These are phyloP conservation scores for Cloeon dipterum DNA, from an alignment of 2,888 invertebrate genomes.

Conservation along the genomic window DNA sequence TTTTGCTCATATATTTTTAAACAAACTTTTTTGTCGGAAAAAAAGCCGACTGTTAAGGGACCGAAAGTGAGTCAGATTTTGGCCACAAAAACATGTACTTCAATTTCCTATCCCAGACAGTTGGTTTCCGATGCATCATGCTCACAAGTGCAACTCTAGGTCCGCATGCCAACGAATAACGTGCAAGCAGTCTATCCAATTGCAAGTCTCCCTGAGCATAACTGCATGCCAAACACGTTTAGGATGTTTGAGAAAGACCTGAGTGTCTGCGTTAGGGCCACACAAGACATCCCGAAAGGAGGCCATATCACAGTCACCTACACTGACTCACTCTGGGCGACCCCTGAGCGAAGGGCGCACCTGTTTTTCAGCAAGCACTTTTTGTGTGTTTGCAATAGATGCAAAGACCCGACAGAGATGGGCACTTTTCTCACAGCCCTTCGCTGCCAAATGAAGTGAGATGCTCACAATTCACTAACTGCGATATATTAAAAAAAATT, in stretches of 20 bases:
- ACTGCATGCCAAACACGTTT: constrained; percentile 40
- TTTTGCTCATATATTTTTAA: no score
- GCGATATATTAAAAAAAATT: no score
- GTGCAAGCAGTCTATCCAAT: constrained; percentile 39
- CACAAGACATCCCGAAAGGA: constrained; percentile 29
- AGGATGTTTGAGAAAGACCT: constrained; percentile 31
- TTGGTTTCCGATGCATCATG: no score
- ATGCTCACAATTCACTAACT: no score
- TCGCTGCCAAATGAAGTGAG: neutral
- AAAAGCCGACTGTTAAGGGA: no score
- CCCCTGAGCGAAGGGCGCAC: constrained; percentile 33
- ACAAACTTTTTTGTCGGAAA: no score
- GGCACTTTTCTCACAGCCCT: constrained; percentile 8
- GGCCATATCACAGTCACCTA: constrained; percentile 42
- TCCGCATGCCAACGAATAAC: constrained; percentile 42
- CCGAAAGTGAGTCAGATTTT: no score
- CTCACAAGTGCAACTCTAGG: no score
- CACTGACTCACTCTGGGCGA: constrained; percentile 41
- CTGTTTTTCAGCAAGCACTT: constrained; percentile 43
- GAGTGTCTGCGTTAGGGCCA: constrained; percentile 33
- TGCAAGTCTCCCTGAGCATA: constrained; percentile 44
- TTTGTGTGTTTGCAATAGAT: constrained; percentile 36
- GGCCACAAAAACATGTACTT: no score
- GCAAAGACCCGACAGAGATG: constrained; percentile 31
- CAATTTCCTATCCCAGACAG: no score